Base-by-base conservation (phyloP, 1,140 invertebrate genomes). In the Macrotrachela quadricornifera region DNA sequence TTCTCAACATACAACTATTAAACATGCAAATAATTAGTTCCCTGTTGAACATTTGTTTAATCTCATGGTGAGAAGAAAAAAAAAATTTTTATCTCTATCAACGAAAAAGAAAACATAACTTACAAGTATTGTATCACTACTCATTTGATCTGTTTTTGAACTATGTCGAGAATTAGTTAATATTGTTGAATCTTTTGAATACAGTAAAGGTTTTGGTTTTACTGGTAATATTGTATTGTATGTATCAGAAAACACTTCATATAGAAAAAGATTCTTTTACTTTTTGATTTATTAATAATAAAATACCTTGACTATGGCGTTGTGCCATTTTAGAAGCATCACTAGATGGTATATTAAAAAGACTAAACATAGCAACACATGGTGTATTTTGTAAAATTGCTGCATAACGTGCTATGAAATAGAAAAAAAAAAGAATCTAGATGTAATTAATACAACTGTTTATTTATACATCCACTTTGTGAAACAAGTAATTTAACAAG, bases 131-230 rank as follows among this genome's bases (percentile, higher is more conserved):
- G 21, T 30, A 4, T 30, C 21, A 30, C 3, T 8, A 30, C 2
- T 8, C 21, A 30, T 30, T 30, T 30, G 21, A 30, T 30, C 21
- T 4, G 21, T 8, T 30, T 30, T 30, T 30, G 21, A 30, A 30
- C 21, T 30, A 30, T 30, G 21, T 4, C 21, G 21, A 30, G 21
- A 30, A 30, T 30, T 30, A 4, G 21, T 30, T 30, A 30, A 30
- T 30, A 30, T 30, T 4, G 2, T 30, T 2, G 21, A 2, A 30
- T 47, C 38, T 40, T 46, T 53, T 14, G 51, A 16, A 53, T 43
- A 53, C 16, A 53, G 39, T 14, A 53, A 16, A 11, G 51, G 51
- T 41, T 53, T 53, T 0, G 51, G 44, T 10, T 53, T 53, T 17
- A 53, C 11, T 46, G 51, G 51, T 16, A 53, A 36, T 15, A 46